These are phyloP conservation scores for Lampropteryx suffumata DNA, from an alignment of 2,888 invertebrate genomes.

Conservation along the genomic window DNA sequence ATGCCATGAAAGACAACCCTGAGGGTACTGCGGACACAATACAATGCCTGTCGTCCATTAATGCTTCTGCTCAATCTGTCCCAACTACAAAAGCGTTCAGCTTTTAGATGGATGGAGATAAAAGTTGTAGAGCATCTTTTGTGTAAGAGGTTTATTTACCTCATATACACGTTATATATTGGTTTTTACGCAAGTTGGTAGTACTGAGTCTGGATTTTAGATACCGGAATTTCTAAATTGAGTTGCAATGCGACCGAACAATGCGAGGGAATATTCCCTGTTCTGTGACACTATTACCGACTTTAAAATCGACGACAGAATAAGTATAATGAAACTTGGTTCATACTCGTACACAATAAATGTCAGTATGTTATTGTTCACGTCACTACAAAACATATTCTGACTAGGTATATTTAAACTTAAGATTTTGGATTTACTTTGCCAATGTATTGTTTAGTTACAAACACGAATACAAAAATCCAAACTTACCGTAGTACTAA, in stretches of 20 bases:
- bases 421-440: too few species aligned
- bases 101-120: conserved; percentile 20
- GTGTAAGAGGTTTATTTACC: conserved; percentile 16
- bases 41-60: conserved; percentile 27
- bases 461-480: too few species aligned
- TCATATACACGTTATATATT: neutral
- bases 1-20: neutral
- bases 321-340: too few species aligned
- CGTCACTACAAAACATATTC: too few species aligned
- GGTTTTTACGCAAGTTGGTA: neutral
- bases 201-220: conserved; percentile 1
- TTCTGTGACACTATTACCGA: too few species aligned
- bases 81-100: conserved; percentile 25
- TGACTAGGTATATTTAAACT: too few species aligned
- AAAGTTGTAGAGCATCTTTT: conserved; percentile 22
- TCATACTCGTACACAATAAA: too few species aligned
- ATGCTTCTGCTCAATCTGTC: conserved; percentile 27
- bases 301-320: too few species aligned
- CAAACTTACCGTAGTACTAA: too few species aligned
- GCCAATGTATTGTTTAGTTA: too few species aligned
- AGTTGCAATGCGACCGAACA: neutral
- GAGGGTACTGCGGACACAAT: conserved; percentile 3
- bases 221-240: neutral
- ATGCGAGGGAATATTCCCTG: too few species aligned
- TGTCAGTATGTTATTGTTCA: too few species aligned